Evolutionary conservation across 2,888 invertebrate genomes (phyloP).

Genomic region (Meandrusa payeni): DNA sequence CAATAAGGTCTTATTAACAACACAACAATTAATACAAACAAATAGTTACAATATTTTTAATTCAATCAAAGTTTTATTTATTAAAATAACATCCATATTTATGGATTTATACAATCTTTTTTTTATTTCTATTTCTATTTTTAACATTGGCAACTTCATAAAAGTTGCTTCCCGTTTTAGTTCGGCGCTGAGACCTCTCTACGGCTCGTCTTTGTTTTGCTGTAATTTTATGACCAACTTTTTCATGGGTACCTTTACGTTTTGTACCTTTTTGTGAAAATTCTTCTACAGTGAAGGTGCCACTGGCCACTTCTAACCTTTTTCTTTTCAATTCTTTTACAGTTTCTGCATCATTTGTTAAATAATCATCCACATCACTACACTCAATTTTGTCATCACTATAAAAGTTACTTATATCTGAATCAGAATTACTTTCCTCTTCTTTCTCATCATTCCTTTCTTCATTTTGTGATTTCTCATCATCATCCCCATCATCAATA

Average conservation of each 20-base stretch:
- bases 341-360: constrained; percentile 68
- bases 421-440: constrained; percentile 73
- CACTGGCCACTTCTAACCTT: constrained; percentile 75
- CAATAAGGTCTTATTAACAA: too few relatives aligned
- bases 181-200: constrained; percentile 87
- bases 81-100: neutral
- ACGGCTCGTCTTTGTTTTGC: constrained; percentile 88
- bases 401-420: constrained; percentile 85
- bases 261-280: constrained; percentile 61
- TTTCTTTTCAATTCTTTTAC: constrained; percentile 68
- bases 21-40: constrained; percentile 2
- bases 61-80: neutral
- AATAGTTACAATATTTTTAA: constrained; percentile 3
- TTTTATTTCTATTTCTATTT: constrained; percentile 89
- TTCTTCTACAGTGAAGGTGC: constrained; percentile 78
- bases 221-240: constrained; percentile 80
- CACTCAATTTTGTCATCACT: constrained; percentile 83
- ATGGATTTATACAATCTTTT: constrained; percentile 49
- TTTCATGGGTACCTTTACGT: constrained; percentile 38
- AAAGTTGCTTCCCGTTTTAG: constrained; percentile 93
- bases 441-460: constrained; percentile 39
- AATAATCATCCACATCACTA: constrained; percentile 74
- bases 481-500: constrained; percentile 63
- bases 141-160: constrained; percentile 94
- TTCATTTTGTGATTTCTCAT: constrained; percentile 43